Percentiles rank a stretch among this genome's conserved stretches.
Evolutionary conservation across 2,797 vertebrate genomes (phyloP).

Genomic region (Holocentrus rufus): DNA sequence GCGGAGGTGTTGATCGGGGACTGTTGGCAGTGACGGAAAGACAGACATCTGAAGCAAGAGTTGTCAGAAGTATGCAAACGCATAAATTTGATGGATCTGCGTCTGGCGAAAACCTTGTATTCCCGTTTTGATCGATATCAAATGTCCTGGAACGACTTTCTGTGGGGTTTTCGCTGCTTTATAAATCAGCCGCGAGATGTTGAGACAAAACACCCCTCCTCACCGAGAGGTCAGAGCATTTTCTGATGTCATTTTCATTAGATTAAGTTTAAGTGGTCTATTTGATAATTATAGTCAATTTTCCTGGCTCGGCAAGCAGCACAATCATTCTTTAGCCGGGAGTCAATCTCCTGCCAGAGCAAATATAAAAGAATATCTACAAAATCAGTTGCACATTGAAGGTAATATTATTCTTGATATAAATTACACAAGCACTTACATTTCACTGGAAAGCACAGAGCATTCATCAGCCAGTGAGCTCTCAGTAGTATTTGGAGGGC

Average conservation of each 20-base stretch:
- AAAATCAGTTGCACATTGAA: constrained; percentile 53
- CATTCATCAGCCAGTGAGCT: constrained; percentile 17
- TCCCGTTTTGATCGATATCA: constrained; percentile 22
- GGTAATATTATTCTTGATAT: constrained; percentile 59
- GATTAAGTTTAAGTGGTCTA: constrained; percentile 73
- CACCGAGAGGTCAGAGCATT: constrained; percentile 53
- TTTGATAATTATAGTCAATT: constrained; percentile 75
- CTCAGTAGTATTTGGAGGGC: constrained; percentile 5
- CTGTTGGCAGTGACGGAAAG: constrained; percentile 26
- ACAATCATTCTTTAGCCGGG: constrained; percentile 56
- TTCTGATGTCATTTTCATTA: constrained; percentile 70
- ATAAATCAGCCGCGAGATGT: constrained; percentile 51
- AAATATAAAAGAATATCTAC: constrained; percentile 65
- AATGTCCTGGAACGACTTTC: background rate
- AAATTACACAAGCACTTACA: constrained; percentile 57
- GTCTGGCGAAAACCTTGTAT: background rate
- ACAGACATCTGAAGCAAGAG: constrained; percentile 25
- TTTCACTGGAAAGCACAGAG: constrained; percentile 31
- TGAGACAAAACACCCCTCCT: constrained; percentile 20
- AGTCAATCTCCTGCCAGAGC: constrained; percentile 59
- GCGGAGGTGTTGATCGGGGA: constrained; percentile 12
- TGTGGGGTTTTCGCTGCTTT: constrained; percentile 22
- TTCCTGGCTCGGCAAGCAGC: constrained; percentile 44
- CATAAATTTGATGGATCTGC: constrained; percentile 17
- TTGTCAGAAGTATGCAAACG: constrained; percentile 17